phyloP scores from a whole-genome alignment of 2,797 vertebrate genomes.

The Rhinoraja longicauda region DNA sequence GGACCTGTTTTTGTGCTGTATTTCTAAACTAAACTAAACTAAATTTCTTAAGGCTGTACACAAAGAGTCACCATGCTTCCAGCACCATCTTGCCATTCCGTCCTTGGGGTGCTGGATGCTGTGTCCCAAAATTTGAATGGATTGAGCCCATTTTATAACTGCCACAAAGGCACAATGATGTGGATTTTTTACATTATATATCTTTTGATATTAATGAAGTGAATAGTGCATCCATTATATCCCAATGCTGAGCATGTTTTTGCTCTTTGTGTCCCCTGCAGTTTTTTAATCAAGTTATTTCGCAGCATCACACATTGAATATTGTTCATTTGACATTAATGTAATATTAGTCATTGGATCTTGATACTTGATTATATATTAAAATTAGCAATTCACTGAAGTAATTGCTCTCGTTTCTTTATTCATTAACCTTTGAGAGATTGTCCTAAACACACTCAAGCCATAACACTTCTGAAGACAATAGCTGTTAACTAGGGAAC shows the following conservation, averaged over 20 bases:
- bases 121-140: neutral
- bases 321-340: neutral
- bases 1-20: too few relatives aligned
- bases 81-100: too few relatives aligned
- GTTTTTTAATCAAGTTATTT: conserved; percentile 14
- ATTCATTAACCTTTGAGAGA: neutral
- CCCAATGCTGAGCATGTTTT: neutral
- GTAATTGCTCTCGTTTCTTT: neutral
- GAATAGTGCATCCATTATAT: neutral
- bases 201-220: conserved; percentile 1
- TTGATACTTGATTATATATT: neutral
- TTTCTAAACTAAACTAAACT: too few relatives aligned
- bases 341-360: conserved; percentile 17
- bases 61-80: too few relatives aligned
- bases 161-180: neutral
- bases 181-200: neutral
- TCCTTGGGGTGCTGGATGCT: neutral
- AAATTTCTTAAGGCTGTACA: too few relatives aligned
- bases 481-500: neutral
- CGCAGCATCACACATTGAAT: neutral
- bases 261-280: conserved; percentile 1
- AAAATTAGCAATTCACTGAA: neutral
- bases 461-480: neutral
- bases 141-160: neutral
- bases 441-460: neutral